phyloP scores from a whole-genome alignment of 2,888 invertebrate genomes.

The Dryobotodes eremita region DNA sequence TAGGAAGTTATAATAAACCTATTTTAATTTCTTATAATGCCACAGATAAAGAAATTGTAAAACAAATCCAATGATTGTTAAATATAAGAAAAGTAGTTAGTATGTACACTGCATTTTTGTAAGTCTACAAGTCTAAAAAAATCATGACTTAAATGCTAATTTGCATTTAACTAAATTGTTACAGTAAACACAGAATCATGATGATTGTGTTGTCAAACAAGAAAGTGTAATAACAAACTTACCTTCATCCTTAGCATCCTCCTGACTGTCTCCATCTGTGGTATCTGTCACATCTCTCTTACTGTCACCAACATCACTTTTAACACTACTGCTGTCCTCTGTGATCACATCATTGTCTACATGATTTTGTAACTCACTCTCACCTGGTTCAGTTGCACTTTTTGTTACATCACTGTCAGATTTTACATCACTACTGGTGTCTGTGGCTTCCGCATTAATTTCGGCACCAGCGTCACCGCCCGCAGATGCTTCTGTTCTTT shows the following conservation, averaged over 20 bases:
- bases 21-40: neutral
- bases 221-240: conserved; percentile 39
- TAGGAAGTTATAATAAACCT: neutral
- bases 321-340: conserved; percentile 72
- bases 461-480: neutral
- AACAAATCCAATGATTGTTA: neutral
- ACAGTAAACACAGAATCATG: neutral
- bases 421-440: conserved; percentile 57
- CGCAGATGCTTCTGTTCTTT: conserved; percentile 2
- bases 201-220: neutral
- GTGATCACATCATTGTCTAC: conserved; percentile 78
- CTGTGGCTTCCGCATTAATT: conserved; percentile 11
- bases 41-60: neutral
- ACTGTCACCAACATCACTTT: conserved; percentile 65
- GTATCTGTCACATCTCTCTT: conserved; percentile 66
- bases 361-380: conserved; percentile 81
- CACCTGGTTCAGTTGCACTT: conserved; percentile 57
- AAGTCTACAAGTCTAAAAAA: neutral
- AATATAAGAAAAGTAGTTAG: neutral
- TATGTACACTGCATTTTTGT: neutral
- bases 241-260: conserved; percentile 68
- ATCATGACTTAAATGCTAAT: neutral
- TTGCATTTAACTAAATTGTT: neutral
- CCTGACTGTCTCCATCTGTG: conserved; percentile 67
- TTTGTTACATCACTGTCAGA: conserved; percentile 56